These are phyloP conservation scores for Carcinoscorpius rotundicauda DNA, from an alignment of 1,140 invertebrate genomes.

Conservation along the genomic window DNA sequence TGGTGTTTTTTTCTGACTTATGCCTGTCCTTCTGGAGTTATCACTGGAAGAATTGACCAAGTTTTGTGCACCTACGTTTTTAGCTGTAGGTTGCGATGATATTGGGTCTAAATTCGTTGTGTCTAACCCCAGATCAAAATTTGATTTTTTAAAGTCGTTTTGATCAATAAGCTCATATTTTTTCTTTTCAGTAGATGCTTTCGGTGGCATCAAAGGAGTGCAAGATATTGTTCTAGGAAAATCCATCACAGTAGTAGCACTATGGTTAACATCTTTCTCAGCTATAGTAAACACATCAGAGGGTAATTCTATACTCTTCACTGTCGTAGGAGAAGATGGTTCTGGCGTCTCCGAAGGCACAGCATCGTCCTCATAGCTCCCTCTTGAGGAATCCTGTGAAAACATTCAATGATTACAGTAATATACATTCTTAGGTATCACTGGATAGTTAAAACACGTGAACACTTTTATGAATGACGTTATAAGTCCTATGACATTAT, in stretches of 20 bases:
- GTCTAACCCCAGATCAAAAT: slow-evolving; percentile 33
- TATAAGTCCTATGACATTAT: no score
- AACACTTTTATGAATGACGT: no score
- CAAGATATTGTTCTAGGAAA: slow-evolving; percentile 14
- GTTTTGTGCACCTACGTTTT: background rate
- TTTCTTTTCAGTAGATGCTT: slow-evolving; percentile 32
- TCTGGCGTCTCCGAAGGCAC: background rate
- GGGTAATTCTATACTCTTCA: slow-evolving; percentile 9
- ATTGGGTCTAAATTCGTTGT: slow-evolving; percentile 35
- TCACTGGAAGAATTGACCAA: background rate
- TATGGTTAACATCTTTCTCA: slow-evolving; percentile 22
- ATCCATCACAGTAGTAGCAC: slow-evolving; percentile 17
- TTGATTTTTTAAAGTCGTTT: slow-evolving; percentile 19
- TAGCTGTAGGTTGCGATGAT: slow-evolving; percentile 22
- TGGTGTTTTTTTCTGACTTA: background rate
- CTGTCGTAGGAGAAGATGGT: slow-evolving; percentile 23
- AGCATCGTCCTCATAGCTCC: background rate
- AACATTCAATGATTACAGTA: no score
- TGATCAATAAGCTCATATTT: slow-evolving; percentile 26
- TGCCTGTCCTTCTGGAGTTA: background rate
- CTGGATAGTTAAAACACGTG: no score
- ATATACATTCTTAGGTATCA: no score
- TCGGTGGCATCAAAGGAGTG: slow-evolving; percentile 27
- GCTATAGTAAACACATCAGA: no score
- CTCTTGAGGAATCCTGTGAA: background rate